Evolutionary conservation across 2,797 vertebrate species (phyloP).

Genomic region (Lagocephalus sceleratus): DNA sequence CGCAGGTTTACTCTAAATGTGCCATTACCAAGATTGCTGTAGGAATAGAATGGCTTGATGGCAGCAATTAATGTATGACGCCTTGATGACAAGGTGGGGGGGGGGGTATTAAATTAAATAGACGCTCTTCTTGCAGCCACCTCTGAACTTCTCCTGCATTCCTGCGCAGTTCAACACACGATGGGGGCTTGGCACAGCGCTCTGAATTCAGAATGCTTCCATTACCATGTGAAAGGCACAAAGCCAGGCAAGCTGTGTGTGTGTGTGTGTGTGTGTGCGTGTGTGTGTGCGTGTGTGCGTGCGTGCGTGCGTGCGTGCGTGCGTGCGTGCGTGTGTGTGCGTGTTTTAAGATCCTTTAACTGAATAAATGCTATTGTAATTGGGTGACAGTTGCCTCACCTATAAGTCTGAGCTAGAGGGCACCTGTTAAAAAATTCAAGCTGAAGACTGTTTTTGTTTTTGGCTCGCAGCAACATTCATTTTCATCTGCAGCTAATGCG

Average conservation of each 20-base stretch:
- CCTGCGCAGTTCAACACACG: slow-evolving; percentile 33
- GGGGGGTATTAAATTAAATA: neutral
- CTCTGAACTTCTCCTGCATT: slow-evolving; percentile 21
- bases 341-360: slow-evolving; percentile 30
- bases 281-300: too few relatives aligned
- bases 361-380: slow-evolving; percentile 32
- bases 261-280: too few relatives aligned
- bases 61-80: neutral
- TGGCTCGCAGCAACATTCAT: neutral
- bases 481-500: neutral
- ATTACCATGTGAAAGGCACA: slow-evolving; percentile 64
- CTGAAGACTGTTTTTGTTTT: neutral
- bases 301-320: too few relatives aligned
- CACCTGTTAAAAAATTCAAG: slow-evolving; percentile 4
- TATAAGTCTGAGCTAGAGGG: neutral
- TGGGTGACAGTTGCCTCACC: slow-evolving; percentile 12
- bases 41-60: neutral
- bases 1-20: neutral
- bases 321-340: too few relatives aligned
- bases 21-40: neutral
- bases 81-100: too few relatives aligned
- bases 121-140: slow-evolving; percentile 1
- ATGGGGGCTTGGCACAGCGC: slow-evolving; percentile 42
- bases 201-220: slow-evolving; percentile 30
- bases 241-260: slow-evolving; percentile 45